Conservation (phyloP, 2,797 vertebrate species). For the Sebastes hubbsi region DNA sequence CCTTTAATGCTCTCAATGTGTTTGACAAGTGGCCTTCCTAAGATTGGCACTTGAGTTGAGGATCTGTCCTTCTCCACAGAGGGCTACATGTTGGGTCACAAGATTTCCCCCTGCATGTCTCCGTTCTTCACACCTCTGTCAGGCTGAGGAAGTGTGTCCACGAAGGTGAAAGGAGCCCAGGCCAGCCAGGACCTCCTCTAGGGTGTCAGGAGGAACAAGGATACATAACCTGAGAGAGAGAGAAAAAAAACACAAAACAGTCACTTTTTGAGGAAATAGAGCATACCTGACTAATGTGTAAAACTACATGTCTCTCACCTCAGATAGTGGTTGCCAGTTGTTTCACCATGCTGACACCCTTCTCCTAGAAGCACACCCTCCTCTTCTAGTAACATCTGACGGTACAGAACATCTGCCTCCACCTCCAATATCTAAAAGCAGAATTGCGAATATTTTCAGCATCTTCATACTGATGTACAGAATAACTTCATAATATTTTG, state of each 20-base stretch:
- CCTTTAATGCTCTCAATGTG: neutral
- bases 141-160: neutral
- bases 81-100: neutral
- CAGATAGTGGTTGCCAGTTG: conserved; percentile 42
- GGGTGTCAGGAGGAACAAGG: conserved; percentile 29
- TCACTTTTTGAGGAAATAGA: neutral
- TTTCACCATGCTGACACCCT: conserved; percentile 45
- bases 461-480: neutral
- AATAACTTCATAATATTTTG: no score
- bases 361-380: conserved; percentile 62
- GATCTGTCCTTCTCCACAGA: neutral
- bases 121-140: neutral
- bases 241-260: neutral
- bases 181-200: conserved; percentile 49
- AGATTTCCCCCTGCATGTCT: neutral
- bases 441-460: neutral
- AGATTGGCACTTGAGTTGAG: neutral
- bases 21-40: neutral
- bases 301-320: conserved; percentile 42
- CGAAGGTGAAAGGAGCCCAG: conserved; percentile 56
- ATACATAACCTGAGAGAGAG: conserved; percentile 49
- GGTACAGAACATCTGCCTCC: conserved; percentile 66
- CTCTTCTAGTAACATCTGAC: conserved; percentile 70
- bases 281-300: neutral
- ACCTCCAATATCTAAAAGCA: conserved; percentile 31